Base-by-base conservation (phyloP, 2,888 invertebrate species). In the Eulithis testata region DNA sequence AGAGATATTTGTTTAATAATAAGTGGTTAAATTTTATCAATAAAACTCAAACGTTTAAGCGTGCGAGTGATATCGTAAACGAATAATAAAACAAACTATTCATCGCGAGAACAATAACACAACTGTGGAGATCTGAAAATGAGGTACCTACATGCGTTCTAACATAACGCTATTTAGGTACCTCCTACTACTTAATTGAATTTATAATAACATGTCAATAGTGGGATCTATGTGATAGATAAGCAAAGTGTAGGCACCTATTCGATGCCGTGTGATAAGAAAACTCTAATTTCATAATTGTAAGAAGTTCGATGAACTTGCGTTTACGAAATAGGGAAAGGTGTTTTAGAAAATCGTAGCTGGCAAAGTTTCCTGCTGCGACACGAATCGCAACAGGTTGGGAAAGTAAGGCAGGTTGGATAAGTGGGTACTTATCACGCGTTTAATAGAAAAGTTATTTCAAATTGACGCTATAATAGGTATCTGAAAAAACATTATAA, bases 291-390 rank as follows among this genome's bases (percentile, higher is more conserved):
- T 64, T 70, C 78, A 81, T 83, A 66, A 67, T 67, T 76, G 58
- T 63, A 31, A 36, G 75, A 82, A 85, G 91, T 91, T 91, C 90
- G 84, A 85, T 88, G 91, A 91, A 91, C 91, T 89, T 89, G 83
- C 82, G 87, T 85, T 88, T 79, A 82, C 79, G 77, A 86, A 87
- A 86, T 79, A 77, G 81, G 84, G 83, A 87, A 89, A 90, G 81
- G 81, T 80, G 77, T 78, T 79, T 82, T 76, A 78, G 80, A 81
- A 82, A 81, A 82, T 76, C 71, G 64, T 45, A 58, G 66, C 36
- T 60, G 67, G 63, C 65, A 73, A 80, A 78, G 77, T 79, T 83
- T 79, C 79, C 78, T 75, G 71, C 65, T 73, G 71, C 68, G 73
- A 57, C 70, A 71, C 68, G 73, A 76, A 73, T 75, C 60, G 57